Percentiles rank a stretch among this genome's conserved stretches.
These are phyloP conservation scores for Lerema accius DNA, from an alignment of 1,140 invertebrate genomes.

Conservation along the genomic window DNA sequence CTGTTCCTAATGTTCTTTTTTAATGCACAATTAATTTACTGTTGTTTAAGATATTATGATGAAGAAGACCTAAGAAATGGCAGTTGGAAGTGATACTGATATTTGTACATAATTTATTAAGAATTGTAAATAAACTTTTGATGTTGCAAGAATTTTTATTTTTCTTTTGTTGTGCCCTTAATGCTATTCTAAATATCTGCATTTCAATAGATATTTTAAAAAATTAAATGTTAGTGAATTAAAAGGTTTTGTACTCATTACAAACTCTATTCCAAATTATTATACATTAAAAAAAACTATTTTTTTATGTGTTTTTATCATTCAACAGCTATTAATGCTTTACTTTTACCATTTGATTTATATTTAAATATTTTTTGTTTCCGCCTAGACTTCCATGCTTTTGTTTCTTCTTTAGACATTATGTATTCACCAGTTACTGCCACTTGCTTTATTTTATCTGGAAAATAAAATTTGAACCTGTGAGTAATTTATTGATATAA, in stretches of 20 bases:
- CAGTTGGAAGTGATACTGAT: conserved; percentile 39
- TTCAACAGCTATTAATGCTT: conserved; percentile 46
- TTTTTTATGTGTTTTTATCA: too few relatives aligned
- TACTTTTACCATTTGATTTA: conserved; percentile 45
- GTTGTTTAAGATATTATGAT: conserved; percentile 5
- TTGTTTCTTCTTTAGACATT: conserved; percentile 60
- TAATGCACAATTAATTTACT: not conserved
- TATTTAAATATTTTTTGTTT: conserved; percentile 75
- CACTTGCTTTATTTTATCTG: conserved; percentile 59
- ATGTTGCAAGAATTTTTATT: conserved; percentile 19
- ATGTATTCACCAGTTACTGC: conserved; percentile 58
- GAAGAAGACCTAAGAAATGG: conserved; percentile 24
- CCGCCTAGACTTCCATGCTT: conserved; percentile 65
- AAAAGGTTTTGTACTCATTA: too few relatives aligned
- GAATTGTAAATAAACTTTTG: conserved; percentile 42
- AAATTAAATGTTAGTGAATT: too few relatives aligned
- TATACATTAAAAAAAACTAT: too few relatives aligned
- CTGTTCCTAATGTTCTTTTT: conserved; percentile 7
- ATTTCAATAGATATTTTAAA: too few relatives aligned
- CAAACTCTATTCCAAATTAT: too few relatives aligned
- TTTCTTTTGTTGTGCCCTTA: not conserved
- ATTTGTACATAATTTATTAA: conserved; percentile 39
- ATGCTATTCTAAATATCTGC: not conserved
- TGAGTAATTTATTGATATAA: too few relatives aligned
- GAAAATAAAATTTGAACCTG: too few relatives aligned